These are phyloP conservation scores for Phanerotoma sp. DNA, from an alignment of 2,888 invertebrate genomes.

Conservation along the genomic window DNA sequence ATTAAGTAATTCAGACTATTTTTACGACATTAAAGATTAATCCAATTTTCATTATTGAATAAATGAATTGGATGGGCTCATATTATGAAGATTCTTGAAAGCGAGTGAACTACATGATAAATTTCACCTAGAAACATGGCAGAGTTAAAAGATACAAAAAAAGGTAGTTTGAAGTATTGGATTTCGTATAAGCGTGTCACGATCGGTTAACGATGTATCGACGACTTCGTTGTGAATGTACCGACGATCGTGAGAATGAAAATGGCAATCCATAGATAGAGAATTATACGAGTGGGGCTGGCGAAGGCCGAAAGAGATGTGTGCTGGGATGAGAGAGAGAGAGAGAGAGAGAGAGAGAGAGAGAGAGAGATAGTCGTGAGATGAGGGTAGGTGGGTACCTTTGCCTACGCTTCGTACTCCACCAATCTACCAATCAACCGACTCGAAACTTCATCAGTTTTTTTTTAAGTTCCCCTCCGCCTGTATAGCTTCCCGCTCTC, in stretches of 20 bases:
- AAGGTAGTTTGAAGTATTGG: neutral
- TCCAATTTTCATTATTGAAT: too few relatives aligned
- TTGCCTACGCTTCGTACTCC: constrained; percentile 29
- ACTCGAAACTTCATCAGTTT: constrained; percentile 57
- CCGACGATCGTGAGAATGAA: neutral
- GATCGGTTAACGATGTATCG: constrained; percentile 8
- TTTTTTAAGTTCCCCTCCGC: constrained; percentile 44
- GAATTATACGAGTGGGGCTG: neutral
- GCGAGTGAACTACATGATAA: neutral
- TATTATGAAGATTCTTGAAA: too few relatives aligned
- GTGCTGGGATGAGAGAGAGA: neutral
- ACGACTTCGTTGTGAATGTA: neutral
- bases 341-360: constrained; percentile 18
- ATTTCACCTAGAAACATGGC: neutral
- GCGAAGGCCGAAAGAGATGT: too few relatives aligned
- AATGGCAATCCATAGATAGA: neutral
- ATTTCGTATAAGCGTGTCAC: neutral
- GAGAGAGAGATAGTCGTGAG: constrained; percentile 19
- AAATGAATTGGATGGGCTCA: too few relatives aligned
- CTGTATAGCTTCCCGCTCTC: constrained; percentile 29
- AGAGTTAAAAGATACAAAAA: neutral
- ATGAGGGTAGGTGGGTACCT: constrained; percentile 16
- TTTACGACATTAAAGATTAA: too few relatives aligned
- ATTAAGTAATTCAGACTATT: too few relatives aligned
- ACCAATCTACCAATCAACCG: constrained; percentile 55